These are phyloP conservation scores for Dicycla oo DNA, from an alignment of 2,888 invertebrate species.

Conservation along the genomic window DNA sequence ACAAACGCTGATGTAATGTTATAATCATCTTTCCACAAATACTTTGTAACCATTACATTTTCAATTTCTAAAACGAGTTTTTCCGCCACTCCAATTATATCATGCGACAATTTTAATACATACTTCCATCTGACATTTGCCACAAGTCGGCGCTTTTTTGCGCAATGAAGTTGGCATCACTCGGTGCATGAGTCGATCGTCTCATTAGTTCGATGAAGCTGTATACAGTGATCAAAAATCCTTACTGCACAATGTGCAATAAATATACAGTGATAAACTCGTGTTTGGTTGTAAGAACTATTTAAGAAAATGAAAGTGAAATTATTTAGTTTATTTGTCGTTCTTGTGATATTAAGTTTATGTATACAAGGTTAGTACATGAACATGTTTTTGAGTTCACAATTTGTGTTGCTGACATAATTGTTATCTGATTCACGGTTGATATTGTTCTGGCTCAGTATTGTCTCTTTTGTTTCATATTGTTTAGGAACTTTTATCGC, in stretches of 20 bases:
- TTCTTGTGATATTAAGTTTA: constrained; percentile 57
- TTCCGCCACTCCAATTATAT: background rate
- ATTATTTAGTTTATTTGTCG: constrained; percentile 44
- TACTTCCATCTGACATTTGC: constrained; percentile 32
- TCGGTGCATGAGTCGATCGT: constrained; percentile 38
- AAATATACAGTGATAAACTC: constrained; percentile 24
- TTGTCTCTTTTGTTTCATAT: constrained; percentile 29
- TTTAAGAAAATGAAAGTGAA: constrained; percentile 59
- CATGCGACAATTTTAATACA: background rate
- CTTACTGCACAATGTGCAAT: constrained; percentile 41
- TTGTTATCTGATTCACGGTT: constrained; percentile 44
- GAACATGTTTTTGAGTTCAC: constrained; percentile 26
- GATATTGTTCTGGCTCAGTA: constrained; percentile 23
- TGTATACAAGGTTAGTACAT: constrained; percentile 62
- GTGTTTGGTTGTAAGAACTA: constrained; percentile 2
- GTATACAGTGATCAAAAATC: constrained; percentile 40
- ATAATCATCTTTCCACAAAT: too few species aligned
- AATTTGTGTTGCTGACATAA: constrained; percentile 23
- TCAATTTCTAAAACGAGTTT: constrained; percentile 38
- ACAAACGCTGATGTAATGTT: too few species aligned
- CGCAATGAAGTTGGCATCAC: constrained; percentile 49
- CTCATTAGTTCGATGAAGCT: constrained; percentile 56
- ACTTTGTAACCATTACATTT: too few species aligned
- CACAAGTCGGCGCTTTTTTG: constrained; percentile 48
- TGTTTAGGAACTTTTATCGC: constrained; percentile 32